A percentile compares a stretch with the other conserved stretches of the same genome.
phyloP scores from a whole-genome alignment of 2,797 vertebrate species.

The Gouania willdenowi region DNA sequence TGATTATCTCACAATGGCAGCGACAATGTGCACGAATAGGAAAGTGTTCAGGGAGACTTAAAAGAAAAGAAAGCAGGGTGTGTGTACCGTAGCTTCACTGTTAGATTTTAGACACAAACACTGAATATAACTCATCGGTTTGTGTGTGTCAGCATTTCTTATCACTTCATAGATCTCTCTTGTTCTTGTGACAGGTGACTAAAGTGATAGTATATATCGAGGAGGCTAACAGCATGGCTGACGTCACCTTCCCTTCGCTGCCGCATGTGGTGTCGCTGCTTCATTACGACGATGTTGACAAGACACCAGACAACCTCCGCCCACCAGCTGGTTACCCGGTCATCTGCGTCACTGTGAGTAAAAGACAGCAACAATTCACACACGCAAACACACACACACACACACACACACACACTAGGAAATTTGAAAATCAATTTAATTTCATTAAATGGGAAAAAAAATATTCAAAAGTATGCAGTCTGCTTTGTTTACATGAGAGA shows the following conservation, averaged over 20 bases:
- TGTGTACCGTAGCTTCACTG: too few species aligned
- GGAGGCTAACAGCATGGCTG: slow-evolving; percentile 89
- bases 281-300: slow-evolving; percentile 80
- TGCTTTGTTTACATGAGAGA: too few species aligned
- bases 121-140: too few species aligned
- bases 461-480: too few species aligned
- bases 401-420: too few species aligned
- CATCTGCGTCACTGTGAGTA: slow-evolving; percentile 88
- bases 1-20: slow-evolving; percentile 21
- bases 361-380: not conserved
- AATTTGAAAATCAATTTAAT: too few species aligned
- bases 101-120: too few species aligned
- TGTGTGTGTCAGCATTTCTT: not conserved
- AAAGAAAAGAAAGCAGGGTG: slow-evolving; percentile 9
- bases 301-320: slow-evolving; percentile 64
- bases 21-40: slow-evolving; percentile 1
- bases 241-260: slow-evolving; percentile 91
- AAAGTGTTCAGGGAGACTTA: not conserved
- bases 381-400: too few species aligned
- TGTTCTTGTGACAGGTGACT: slow-evolving; percentile 68
- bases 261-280: slow-evolving; percentile 87
- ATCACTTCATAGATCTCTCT: not conserved
- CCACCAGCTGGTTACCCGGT: slow-evolving; percentile 89
- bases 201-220: slow-evolving; percentile 95
- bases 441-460: too few species aligned